These are phyloP conservation scores for Ischnura elegans DNA, from an alignment of 2,888 invertebrate species.

Conservation along the genomic window DNA sequence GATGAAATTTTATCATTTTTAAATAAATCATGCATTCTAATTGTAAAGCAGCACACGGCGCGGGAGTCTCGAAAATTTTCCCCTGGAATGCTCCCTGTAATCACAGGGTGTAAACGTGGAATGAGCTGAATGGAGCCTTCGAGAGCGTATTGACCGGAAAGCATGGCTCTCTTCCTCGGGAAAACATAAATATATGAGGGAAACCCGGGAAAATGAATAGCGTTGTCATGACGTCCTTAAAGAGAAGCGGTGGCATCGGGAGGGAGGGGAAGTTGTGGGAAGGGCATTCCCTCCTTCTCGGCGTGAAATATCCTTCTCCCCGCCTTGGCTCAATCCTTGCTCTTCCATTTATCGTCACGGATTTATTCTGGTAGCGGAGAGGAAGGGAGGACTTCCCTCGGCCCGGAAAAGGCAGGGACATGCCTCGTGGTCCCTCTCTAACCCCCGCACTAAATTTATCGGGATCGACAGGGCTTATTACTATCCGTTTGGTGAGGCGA, in stretches of 20 bases:
- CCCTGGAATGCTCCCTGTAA: background rate
- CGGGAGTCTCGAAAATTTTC: too few species aligned
- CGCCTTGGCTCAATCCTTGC: background rate
- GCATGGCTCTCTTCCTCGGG: background rate
- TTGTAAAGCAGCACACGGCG: too few species aligned
- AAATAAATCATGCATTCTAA: too few species aligned
- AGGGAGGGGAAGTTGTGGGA: too few species aligned
- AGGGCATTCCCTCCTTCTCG: background rate
- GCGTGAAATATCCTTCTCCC: constrained; percentile 14
- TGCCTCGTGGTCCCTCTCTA: background rate
- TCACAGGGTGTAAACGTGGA: background rate
- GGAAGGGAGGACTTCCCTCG: background rate
- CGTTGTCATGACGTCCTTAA: constrained; percentile 9
- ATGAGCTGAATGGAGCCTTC: background rate
- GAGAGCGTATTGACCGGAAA: background rate
- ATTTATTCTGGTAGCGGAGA: constrained; percentile 52
- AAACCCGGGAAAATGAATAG: background rate
- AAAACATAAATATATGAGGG: background rate
- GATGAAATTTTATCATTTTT: too few species aligned
- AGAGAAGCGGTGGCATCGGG: constrained; percentile 11
- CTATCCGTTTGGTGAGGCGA: constrained; percentile 4
- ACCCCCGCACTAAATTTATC: constrained; percentile 59
- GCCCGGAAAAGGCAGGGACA: constrained; percentile 25
- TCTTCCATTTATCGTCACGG: constrained; percentile 41
- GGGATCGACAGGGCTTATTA: constrained; percentile 60